Evolutionary conservation across 2,797 vertebrate species (phyloP), one percentile per base, ranked within the genome.

Genomic region (Cyprinodon diabolis): DNA sequence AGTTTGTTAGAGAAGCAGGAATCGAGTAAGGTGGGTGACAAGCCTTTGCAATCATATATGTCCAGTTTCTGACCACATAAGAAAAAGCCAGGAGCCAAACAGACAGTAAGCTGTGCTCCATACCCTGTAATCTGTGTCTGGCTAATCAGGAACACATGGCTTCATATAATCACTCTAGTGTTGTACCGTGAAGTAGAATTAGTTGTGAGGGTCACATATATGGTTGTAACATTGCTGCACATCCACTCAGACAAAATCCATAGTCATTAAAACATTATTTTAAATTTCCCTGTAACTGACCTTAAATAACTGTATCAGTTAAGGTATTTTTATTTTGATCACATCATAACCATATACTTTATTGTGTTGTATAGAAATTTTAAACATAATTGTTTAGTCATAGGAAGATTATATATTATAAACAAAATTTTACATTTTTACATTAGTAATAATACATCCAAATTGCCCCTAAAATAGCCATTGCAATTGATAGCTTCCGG

Each of bases 121-220:
- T 86, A 89, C 91, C 90, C 87, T 92, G 86, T 92, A 94, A 94
- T 94, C 93, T 91, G 84, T 57, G 90, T 89, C 78, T 65, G 84
- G 79, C 80, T 95, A 94, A 95, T 95, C 90, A 93, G 87, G 94
- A 95, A 93, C 92, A 94, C 91, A 95, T 95, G 93, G 88, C 83
- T 84, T 76, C 75, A 80, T 74, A 93, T 92, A 92, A 94, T 91
- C 91, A 91, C 89, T 90, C 80, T 87, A 90, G 84, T 94, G 86
- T 93, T 89, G 83, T 85, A 70, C 77, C 66, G 82, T 77, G 69
- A 84, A 78, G 80, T 67, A 71, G 80, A 86, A 70, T 77, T 69
- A 89, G 79, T 82, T 84, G 87, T 43, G 43, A 89, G 84, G 85
- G 84, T 81, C 68, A 80, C 67, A 54, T 68, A 51, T 65, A 69